phyloP scores from a whole-genome alignment of 2,113 vertebrate species.

The Urocolius indicus region DNA sequence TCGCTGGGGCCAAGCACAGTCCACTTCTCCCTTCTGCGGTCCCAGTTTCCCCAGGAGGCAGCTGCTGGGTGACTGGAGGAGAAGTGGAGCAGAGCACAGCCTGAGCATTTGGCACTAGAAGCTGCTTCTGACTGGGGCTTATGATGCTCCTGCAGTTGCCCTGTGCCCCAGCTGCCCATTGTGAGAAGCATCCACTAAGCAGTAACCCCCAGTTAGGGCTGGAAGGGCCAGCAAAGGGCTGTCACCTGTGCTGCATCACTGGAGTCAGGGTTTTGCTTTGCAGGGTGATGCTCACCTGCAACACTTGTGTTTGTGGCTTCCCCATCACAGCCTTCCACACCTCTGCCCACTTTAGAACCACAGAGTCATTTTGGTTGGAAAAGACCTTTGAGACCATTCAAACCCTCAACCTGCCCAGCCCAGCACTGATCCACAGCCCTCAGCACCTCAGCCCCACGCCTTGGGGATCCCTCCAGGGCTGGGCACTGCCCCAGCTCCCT shows the following conservation, averaged over 20 bases:
- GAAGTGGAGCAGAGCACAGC: not conserved
- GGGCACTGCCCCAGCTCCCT: no score
- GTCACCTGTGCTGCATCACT: rapidly evolving
- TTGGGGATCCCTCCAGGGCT: no score
- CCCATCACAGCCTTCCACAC: not conserved
- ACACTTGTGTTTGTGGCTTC: rapidly evolving
- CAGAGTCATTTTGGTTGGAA: no score
- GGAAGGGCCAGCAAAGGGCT: not conserved
- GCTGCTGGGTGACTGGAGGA: not conserved
- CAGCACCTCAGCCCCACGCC: no score
- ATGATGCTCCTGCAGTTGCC: not conserved
- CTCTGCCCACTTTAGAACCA: not conserved
- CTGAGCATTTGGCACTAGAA: not conserved
- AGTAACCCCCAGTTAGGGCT: not conserved
- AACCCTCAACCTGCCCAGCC: no score
- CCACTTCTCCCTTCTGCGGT: not conserved
- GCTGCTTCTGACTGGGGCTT: not conserved
- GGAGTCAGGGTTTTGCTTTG: not conserved
- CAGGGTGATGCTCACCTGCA: not conserved
- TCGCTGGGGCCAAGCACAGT: not conserved
- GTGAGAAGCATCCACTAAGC: rapidly evolving
- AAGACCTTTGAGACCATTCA: no score
- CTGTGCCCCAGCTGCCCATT: not conserved
- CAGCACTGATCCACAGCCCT: no score
- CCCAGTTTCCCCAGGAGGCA: not conserved